Conservation (phyloP, 2,888 invertebrate species). For the Acronicta alni region DNA sequence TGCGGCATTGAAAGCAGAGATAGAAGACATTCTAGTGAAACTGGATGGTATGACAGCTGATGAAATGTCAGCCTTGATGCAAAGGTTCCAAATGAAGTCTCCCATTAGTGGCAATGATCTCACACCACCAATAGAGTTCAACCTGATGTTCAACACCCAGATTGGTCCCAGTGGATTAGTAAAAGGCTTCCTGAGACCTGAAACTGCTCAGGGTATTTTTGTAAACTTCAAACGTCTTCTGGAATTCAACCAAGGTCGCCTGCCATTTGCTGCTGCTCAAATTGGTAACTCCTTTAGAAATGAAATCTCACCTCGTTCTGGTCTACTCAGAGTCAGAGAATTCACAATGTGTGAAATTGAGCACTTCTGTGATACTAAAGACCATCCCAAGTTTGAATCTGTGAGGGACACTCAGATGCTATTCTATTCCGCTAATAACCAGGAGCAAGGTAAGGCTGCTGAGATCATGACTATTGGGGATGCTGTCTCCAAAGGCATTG, state of each 20-base stretch:
- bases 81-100: constrained; percentile 97
- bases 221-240: constrained; percentile 99
- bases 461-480: constrained; percentile 94
- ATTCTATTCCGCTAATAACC: constrained; percentile 98
- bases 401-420: constrained; percentile 93
- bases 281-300: constrained; percentile 99
- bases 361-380: constrained; percentile 99
- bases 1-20: constrained; percentile 92
- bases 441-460: constrained; percentile 98
- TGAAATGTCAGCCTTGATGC: constrained; percentile 96
- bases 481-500: constrained; percentile 95
- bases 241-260: constrained; percentile 98
- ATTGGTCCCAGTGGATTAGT: constrained; percentile 99
- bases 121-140: constrained; percentile 98
- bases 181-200: constrained; percentile 98
- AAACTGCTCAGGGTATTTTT: constrained; percentile 99
- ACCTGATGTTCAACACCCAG: constrained; percentile 99
- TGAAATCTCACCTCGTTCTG: constrained; percentile 99
- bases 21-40: constrained; percentile 93
- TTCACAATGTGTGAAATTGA: constrained; percentile 99
- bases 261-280: constrained; percentile 99
- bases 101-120: constrained; percentile 98
- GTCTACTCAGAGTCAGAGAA: constrained; percentile 98
- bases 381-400: constrained; percentile 96
- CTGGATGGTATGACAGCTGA: constrained; percentile 97